phyloP scores from a whole-genome alignment of 2,888 invertebrate genomes.

The Nomada lathburiana region DNA sequence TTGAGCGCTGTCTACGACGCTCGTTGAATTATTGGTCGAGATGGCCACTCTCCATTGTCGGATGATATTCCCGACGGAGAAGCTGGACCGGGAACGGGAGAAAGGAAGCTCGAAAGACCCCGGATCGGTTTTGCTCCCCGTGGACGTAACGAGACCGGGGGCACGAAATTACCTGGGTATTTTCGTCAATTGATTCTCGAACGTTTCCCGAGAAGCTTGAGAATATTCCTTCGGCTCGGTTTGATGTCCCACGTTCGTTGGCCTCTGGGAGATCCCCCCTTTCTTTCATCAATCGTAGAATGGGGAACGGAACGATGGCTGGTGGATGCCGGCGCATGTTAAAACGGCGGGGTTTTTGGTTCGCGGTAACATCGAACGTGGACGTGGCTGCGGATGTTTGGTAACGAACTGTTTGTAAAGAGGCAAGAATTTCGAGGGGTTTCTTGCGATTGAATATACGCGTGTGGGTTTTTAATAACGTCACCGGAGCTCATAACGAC shows the following conservation, averaged over 20 bases:
- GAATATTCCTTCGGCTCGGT: conserved; percentile 25
- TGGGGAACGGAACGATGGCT: no score
- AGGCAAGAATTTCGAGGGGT: neutral
- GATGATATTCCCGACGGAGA: conserved; percentile 60
- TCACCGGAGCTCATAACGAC: no score
- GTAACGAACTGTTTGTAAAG: no score
- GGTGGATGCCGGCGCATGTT: neutral
- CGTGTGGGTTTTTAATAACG: neutral
- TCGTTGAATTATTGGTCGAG: conserved; percentile 64
- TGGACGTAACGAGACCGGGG: conserved; percentile 52
- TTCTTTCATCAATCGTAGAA: no score
- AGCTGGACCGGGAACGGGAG: conserved; percentile 5
- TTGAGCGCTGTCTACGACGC: conserved; percentile 45
- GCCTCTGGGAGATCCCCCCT: no score
- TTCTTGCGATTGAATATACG: neutral
- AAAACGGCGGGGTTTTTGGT: neutral
- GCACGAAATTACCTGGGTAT: conserved; percentile 53
- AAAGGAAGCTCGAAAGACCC: conserved; percentile 31
- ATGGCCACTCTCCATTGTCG: conserved; percentile 63
- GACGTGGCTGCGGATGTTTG: neutral
- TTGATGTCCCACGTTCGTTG: neutral
- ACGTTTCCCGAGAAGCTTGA: neutral
- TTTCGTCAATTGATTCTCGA: conserved; percentile 45
- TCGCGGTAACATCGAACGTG: neutral
- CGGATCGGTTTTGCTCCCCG: conserved; percentile 29